Evolutionary conservation across 2,888 invertebrate species (phyloP).

Genomic region (Athalia circularis): DNA sequence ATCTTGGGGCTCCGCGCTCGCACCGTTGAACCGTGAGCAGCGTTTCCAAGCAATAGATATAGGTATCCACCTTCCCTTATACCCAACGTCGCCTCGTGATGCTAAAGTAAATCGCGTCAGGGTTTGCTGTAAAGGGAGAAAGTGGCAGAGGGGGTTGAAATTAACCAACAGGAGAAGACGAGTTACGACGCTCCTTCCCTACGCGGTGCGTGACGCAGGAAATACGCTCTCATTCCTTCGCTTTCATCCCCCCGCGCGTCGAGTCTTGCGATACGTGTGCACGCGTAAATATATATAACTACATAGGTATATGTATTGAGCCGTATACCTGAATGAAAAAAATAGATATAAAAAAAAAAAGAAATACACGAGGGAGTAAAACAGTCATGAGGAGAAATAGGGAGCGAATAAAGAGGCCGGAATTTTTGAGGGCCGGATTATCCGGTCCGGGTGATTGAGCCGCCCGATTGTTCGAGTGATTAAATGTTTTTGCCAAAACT

Average conservation of each 20-base stretch:
- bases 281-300: too few species aligned
- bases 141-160: slow-evolving; percentile 2
- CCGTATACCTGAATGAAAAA: too few species aligned
- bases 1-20: background rate
- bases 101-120: slow-evolving; percentile 27
- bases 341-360: background rate
- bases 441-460: slow-evolving; percentile 15
- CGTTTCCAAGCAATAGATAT: slow-evolving; percentile 20
- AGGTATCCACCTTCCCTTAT: background rate
- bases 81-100: background rate
- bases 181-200: background rate
- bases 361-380: background rate
- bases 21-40: slow-evolving; percentile 17
- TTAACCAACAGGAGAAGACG: slow-evolving; percentile 21
- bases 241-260: too few species aligned
- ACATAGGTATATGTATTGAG: too few species aligned
- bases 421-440: background rate
- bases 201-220: too few species aligned
- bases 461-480: slow-evolving; percentile 42
- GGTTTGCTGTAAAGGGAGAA: too few species aligned
- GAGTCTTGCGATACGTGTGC: too few species aligned
- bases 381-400: background rate
- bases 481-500: slow-evolving; percentile 44
- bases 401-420: background rate
- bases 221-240: too few species aligned